Evolutionary conservation across 92 coral and sea anemone genomes (phyloP), one percentile per base, ranked within the genome.

Genomic region (Diadumene lineata): DNA sequence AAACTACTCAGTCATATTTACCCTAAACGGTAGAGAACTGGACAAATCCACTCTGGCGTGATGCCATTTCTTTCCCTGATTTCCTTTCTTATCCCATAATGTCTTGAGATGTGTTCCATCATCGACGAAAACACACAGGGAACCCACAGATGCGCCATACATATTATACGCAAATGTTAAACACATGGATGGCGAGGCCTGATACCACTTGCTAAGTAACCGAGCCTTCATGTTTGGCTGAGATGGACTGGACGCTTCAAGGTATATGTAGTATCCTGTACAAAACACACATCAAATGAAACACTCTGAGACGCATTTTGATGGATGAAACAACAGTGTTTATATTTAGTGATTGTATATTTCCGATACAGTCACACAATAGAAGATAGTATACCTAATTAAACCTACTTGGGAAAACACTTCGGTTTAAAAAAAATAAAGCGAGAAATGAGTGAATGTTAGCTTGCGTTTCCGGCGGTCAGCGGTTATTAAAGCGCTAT

Each of bases 111-210:
- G 43, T 25, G 85, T 18, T 68, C 21, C 43, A 19, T 48, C 74
- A 56, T 69, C 68, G 17, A 43, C 9, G 53, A 53, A 70, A 9
- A 76, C 60, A 25, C 24, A 51, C 31, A 82, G 50, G n/a, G 87
- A 38, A 2, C 82, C 87, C 43, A 82, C 44, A 31, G 64, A 51
- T 11, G 34, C 46, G 7, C 87, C 87, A 34, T 68, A 68, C 87
- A 82, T 82, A 69, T 34, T 33, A 76, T 82, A 82, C 87, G 82
- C 76, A 58, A 82, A 60, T 24, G 72, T 66, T 15, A 69, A 24
- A 61, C 87, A 82, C 62, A 38, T 66, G 15, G 87, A 19, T 7
- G 77, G 31, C 25, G 87, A 75, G 24, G 82, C 61, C 38, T 78
- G 87, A 57, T 75, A 82, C 32, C 19, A 34, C 68, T 62, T 69